Evolutionary conservation across 1,140 invertebrate genomes (phyloP).

Genomic region (Physella acuta): DNA sequence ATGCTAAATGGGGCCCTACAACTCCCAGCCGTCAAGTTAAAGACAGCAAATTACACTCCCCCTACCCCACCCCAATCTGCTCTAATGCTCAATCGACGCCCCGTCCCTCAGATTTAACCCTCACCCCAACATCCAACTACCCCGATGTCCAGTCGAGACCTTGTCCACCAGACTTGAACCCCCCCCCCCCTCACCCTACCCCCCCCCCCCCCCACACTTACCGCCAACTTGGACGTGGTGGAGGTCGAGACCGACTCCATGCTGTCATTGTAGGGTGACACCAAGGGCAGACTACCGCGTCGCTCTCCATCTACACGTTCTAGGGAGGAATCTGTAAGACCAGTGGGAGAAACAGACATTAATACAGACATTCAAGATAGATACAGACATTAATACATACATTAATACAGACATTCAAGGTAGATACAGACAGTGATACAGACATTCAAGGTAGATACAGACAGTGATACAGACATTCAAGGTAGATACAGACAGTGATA

Average conservation of each 20-base stretch:
- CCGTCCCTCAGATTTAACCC: background rate
- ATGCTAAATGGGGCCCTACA: too few species aligned
- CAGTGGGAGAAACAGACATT: background rate
- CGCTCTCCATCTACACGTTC: conserved; percentile 36
- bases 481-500: too few species aligned
- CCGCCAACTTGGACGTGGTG: conserved; percentile 36
- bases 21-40: too few species aligned
- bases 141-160: background rate
- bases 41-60: background rate
- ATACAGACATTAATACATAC: too few species aligned
- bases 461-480: too few species aligned
- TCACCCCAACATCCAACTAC: background rate
- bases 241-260: conserved; percentile 29
- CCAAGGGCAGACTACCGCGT: conserved; percentile 36
- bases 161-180: too few species aligned
- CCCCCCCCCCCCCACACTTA: conserved; percentile 15
- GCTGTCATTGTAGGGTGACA: conserved; percentile 25
- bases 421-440: too few species aligned
- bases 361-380: too few species aligned
- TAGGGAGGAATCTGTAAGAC: conserved; percentile 38
- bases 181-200: background rate
- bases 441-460: too few species aligned
- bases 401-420: too few species aligned
- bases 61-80: background rate
- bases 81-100: background rate